These are phyloP conservation scores for Zaprionus taronus DNA, from an alignment of 1,140 invertebrate species.

Conservation along the genomic window DNA sequence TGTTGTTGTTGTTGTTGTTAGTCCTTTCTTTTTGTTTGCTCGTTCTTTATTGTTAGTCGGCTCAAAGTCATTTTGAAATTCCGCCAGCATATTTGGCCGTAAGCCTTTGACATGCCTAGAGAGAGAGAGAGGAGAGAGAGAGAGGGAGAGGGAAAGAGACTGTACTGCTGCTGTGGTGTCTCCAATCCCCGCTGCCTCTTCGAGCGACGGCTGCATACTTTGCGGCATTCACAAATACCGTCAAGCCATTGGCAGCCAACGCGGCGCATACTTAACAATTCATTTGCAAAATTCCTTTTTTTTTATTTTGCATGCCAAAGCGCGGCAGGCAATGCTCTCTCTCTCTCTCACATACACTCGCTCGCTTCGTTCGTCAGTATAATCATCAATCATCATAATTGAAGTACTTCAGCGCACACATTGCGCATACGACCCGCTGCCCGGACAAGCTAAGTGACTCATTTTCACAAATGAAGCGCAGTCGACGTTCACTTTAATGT, in stretches of 20 bases:
- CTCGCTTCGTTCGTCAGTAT: conserved; percentile 24
- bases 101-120: conserved; percentile 62
- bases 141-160: background rate
- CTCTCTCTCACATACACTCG: background rate
- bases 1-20: conserved; percentile 1
- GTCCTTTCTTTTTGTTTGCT: conserved; percentile 21
- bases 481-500: conserved; percentile 34
- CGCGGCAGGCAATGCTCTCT: conserved; percentile 17
- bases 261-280: conserved; percentile 60
- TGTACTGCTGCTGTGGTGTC: background rate
- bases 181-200: background rate
- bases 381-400: conserved; percentile 83
- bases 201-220: conserved; percentile 39
- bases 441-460: conserved; percentile 50
- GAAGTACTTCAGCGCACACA: conserved; percentile 62
- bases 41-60: conserved; percentile 32
- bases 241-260: conserved; percentile 33
- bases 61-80: conserved; percentile 66
- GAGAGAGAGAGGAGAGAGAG: background rate
- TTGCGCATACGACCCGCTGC: conserved; percentile 49
- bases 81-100: conserved; percentile 60
- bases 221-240: conserved; percentile 43
- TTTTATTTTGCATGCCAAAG: conserved; percentile 68
- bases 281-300: conserved; percentile 69
- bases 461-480: conserved; percentile 59